Conservation (phyloP, 2,797 vertebrate genomes). For the Notamacropus eugenii region DNA sequence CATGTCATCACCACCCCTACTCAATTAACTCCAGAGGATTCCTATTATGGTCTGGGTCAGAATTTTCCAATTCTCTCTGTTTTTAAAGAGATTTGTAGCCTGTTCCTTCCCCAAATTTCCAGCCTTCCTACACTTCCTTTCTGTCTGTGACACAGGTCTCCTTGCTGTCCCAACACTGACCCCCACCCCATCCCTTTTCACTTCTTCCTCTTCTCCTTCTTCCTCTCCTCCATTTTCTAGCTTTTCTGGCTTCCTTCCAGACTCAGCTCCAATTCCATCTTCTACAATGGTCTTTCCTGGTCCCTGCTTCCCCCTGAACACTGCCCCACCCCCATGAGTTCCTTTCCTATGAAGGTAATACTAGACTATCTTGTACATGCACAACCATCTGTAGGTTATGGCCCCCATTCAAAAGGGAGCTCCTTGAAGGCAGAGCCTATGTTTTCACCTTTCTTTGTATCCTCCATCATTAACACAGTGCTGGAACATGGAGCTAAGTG, state of each 20-base stretch:
- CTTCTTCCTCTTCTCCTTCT: neutral
- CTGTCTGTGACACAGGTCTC: neutral
- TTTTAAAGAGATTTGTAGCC: neutral
- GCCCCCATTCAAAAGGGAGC: neutral
- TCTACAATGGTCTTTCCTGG: neutral
- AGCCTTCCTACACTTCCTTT: neutral
- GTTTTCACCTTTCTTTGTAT: neutral
- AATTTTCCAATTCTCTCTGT: neutral
- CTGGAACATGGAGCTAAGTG: neutral
- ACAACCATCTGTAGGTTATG: no score
- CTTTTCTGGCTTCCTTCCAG: neutral
- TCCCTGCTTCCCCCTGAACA: neutral
- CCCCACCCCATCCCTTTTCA: neutral
- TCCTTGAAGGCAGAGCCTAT: neutral
- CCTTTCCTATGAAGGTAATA: neutral
- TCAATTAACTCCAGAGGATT: neutral
- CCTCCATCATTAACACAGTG: neutral
- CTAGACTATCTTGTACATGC: no score
- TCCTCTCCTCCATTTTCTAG: neutral
- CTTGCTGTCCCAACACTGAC: neutral
- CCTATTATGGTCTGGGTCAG: neutral
- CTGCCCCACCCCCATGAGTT: accelerated
- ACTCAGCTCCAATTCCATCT: neutral
- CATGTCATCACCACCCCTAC: neutral
- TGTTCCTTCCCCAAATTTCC: neutral